Conservation (phyloP, 64 coral and sea anemone genomes). For the Montipora sp. region DNA sequence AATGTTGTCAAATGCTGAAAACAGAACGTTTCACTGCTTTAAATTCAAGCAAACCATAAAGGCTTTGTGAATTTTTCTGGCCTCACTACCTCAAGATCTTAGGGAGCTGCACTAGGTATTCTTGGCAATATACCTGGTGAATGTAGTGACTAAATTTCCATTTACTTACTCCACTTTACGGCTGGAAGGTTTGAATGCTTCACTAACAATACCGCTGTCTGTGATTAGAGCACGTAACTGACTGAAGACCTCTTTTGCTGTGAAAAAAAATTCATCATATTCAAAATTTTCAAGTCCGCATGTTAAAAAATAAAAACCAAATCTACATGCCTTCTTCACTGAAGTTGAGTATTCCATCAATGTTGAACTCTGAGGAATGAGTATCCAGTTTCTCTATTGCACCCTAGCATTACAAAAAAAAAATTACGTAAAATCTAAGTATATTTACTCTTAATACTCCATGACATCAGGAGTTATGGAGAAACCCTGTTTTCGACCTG, state of each 20-base stretch:
- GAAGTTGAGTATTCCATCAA: slow-evolving; percentile 54
- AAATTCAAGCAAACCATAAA: no score
- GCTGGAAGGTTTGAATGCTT: slow-evolving; percentile 27
- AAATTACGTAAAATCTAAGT: no score
- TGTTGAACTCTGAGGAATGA: slow-evolving; percentile 10
- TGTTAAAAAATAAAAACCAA: background rate
- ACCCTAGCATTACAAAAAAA: background rate
- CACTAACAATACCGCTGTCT: slow-evolving; percentile 68
- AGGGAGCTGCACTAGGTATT: no score
- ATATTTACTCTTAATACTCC: no score
- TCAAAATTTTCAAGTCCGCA: background rate
- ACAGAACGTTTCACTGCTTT: no score
- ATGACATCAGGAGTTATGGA: no score
- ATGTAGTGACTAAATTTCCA: background rate
- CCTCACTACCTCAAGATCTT: no score
- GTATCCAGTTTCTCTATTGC: slow-evolving; percentile 25
- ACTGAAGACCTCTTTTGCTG: slow-evolving; percentile 77
- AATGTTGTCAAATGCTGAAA: no score
- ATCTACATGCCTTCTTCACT: slow-evolving; percentile 67
- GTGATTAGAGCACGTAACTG: slow-evolving; percentile 65
- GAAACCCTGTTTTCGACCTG: no score
- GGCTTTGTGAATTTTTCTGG: no score
- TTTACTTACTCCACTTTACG: slow-evolving; percentile 54
- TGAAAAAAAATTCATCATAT: background rate
- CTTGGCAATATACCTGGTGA: no score